Percentiles rank a stretch among this genome's conserved stretches.
Conservation (phyloP, 1,140 invertebrate genomes). For the Arctopsyche grandis region DNA sequence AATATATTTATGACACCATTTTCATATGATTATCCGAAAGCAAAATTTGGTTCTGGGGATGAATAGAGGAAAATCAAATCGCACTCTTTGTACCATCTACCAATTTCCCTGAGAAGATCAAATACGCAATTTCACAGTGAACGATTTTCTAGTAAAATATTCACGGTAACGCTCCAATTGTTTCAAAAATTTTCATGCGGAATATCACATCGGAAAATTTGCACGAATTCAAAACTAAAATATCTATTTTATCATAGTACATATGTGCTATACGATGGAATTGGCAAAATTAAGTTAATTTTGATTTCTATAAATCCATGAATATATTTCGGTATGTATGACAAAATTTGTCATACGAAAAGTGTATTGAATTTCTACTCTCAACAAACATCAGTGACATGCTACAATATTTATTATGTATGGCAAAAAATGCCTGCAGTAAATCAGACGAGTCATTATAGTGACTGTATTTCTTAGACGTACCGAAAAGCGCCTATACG, state of each 20-base stretch:
- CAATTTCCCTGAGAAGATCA: not conserved
- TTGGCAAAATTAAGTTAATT: too few species aligned
- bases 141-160: conserved; percentile 13
- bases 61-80: not conserved
- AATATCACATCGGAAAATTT: not conserved
- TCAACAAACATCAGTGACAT: too few species aligned
- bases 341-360: too few species aligned
- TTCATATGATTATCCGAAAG: too few species aligned
- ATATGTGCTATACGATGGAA: too few species aligned
- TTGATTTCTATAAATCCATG: too few species aligned
- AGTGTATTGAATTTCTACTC: too few species aligned
- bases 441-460: conserved; percentile 4
- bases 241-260: too few species aligned
- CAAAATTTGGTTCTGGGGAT: not conserved
- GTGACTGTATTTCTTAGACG: not conserved
- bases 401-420: too few species aligned
- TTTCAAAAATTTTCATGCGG: conserved; percentile 8
- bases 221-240: not conserved
- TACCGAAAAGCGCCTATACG: not conserved
- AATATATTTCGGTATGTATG: too few species aligned
- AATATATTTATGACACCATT: not conserved
- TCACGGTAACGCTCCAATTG: not conserved
- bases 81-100: not conserved
- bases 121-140: conserved; percentile 27
- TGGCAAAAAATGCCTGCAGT: not conserved